Evolutionary conservation across 2,888 invertebrate species (phyloP).

Genomic region (Sphinx pinastri): DNA sequence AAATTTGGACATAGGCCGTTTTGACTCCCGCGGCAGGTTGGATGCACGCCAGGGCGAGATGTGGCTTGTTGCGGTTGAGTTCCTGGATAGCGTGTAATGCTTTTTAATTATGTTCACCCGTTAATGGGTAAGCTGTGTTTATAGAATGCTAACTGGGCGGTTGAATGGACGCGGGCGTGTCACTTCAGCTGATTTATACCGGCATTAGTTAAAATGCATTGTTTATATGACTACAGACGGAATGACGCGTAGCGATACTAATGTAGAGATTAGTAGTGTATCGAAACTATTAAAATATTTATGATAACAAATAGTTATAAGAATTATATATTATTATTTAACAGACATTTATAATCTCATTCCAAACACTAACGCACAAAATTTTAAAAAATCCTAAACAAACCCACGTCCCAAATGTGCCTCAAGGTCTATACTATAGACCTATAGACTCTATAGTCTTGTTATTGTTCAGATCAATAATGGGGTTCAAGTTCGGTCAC

Average conservation of each 20-base stretch:
- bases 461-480: slow-evolving; percentile 32
- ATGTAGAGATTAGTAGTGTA: background rate
- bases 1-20: no score
- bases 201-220: slow-evolving; percentile 1
- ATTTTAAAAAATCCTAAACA: background rate
- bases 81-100: slow-evolving; percentile 67
- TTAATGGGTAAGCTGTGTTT: slow-evolving; percentile 62
- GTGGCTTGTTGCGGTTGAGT: slow-evolving; percentile 70
- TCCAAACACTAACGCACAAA: no score
- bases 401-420: background rate
- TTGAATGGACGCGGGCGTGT: slow-evolving; percentile 59
- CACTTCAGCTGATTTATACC: background rate
- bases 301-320: background rate
- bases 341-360: no score
- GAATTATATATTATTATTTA: no score
- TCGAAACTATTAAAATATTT: background rate
- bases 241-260: background rate
- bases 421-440: background rate
- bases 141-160: slow-evolving; percentile 54
- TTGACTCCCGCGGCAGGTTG: slow-evolving; percentile 61
- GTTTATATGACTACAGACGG: slow-evolving; percentile 15
- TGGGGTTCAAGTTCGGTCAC: slow-evolving; percentile 52
- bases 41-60: slow-evolving; percentile 73
- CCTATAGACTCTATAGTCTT: background rate
- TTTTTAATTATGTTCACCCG: slow-evolving; percentile 68